phyloP scores from a whole-genome alignment of 53 echinoderm and acorn worm species.

The Pentamera pediparva region DNA sequence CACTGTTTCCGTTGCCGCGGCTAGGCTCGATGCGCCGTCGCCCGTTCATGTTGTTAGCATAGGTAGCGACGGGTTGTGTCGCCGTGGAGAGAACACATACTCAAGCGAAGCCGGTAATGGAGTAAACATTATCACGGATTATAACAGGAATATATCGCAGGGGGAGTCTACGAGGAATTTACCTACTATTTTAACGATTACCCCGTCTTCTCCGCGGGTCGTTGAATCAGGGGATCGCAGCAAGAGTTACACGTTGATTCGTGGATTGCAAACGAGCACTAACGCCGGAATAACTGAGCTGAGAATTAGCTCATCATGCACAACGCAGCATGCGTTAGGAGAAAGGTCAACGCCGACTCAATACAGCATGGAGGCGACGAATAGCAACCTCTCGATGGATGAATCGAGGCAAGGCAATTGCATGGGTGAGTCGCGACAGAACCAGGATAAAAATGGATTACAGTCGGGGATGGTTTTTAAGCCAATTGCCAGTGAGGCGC shows the following conservation, averaged over 20 bases:
- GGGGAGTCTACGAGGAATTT: not conserved
- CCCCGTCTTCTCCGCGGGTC: slow-evolving; percentile 4
- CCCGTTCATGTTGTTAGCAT: slow-evolving; percentile 24
- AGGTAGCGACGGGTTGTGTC: no score
- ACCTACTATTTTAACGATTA: slow-evolving; percentile 23
- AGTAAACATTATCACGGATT: slow-evolving; percentile 26
- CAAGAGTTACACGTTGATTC: not conserved
- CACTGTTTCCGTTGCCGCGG: not conserved
- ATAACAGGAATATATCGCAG: not conserved
- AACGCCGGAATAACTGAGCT: slow-evolving; percentile 28
- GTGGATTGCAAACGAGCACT: not conserved
- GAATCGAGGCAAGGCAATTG: slow-evolving; percentile 2
- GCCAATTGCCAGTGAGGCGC: not conserved
- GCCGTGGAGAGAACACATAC: slow-evolving; percentile 1
- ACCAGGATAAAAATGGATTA: slow-evolving; percentile 22
- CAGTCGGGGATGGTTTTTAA: slow-evolving; percentile 17
- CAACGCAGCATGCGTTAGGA: slow-evolving; percentile 6
- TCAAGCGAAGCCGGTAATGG: not conserved
- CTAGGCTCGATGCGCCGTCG: slow-evolving; percentile 1
- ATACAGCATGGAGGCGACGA: slow-evolving; percentile 15
- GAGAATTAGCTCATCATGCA: slow-evolving; percentile 30
- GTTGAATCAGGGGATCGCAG: not conserved
- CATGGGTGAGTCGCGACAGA: slow-evolving; percentile 15
- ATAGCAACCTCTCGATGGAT: slow-evolving; percentile 23
- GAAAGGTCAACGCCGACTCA: slow-evolving; percentile 11